Conservation (phyloP, 2,888 invertebrate species). For the Adela reaumurella region DNA sequence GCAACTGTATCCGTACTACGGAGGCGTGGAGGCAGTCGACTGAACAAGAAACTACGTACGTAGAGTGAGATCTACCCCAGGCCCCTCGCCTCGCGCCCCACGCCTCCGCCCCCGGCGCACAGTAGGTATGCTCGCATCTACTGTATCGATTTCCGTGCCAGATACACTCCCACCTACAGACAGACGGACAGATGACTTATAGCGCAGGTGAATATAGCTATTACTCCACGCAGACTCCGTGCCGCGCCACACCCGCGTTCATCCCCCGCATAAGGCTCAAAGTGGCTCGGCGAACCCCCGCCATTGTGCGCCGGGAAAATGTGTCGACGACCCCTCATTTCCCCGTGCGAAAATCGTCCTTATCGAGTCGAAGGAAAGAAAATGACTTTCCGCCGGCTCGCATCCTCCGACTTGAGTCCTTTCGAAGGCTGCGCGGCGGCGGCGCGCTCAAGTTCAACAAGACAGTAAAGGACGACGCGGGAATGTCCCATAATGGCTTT, state of each 20-base stretch:
- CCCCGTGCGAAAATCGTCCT: constrained; percentile 1
- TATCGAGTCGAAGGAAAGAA: constrained; percentile 20
- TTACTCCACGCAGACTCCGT: constrained; percentile 8
- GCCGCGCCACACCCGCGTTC: constrained; percentile 23
- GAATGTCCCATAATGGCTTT: constrained; percentile 28
- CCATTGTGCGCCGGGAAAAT: constrained; percentile 18
- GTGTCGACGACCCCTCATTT: neutral
- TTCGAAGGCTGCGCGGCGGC: constrained; percentile 32
- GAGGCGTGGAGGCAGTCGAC: too few species aligned
- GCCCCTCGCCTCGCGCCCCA: too few species aligned
- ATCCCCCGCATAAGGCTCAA: constrained; percentile 22
- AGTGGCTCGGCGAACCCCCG: constrained; percentile 9
- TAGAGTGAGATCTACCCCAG: too few species aligned
- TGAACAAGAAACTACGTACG: neutral
- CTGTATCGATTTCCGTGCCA: neutral
- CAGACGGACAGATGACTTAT: neutral
- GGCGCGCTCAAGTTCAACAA: constrained; percentile 32
- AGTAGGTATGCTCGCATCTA: neutral
- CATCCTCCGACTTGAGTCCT: constrained; percentile 34
- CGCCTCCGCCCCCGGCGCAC: neutral
- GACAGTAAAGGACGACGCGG: constrained; percentile 35
- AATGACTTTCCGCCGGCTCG: neutral
- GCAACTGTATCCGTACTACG: too few species aligned
- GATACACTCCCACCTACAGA: neutral
- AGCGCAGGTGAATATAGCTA: constrained; percentile 4